Evolutionary conservation across 2,888 invertebrate species (phyloP).

Genomic region (Drosophila macrospina): DNA sequence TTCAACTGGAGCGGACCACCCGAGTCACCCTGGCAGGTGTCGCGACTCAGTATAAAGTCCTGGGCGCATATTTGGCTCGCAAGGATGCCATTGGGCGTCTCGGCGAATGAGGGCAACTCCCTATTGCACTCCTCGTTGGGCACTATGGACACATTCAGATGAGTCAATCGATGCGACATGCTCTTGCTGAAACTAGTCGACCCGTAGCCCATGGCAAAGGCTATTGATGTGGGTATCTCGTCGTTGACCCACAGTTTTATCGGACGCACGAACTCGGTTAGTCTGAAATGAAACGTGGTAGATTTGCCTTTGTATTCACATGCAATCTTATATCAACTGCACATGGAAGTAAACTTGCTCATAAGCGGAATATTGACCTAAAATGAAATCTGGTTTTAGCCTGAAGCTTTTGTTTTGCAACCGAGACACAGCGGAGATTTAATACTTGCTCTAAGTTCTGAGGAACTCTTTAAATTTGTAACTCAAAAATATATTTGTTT

Average conservation of each 20-base stretch:
- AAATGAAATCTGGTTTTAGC: not conserved
- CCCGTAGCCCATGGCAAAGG: conserved; percentile 89
- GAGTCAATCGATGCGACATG: conserved; percentile 81
- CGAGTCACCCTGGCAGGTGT: conserved; percentile 85
- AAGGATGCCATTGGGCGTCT: conserved; percentile 76
- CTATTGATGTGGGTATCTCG: conserved; percentile 83
- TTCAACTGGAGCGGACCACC: conserved; percentile 84
- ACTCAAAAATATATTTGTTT: too few species aligned
- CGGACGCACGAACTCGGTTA: conserved; percentile 86
- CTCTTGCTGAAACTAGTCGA: conserved; percentile 85
- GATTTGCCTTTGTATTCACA: not conserved
- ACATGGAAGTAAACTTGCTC: not conserved
- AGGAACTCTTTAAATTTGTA: too few species aligned
- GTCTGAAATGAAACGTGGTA: conserved; percentile 48
- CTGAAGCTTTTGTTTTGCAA: not conserved
- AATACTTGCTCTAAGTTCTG: not conserved
- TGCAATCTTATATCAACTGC: not conserved
- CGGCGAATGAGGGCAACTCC: conserved; percentile 68
- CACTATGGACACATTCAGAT: conserved; percentile 81
- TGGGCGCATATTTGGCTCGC: conserved; percentile 83
- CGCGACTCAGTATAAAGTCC: conserved; percentile 78
- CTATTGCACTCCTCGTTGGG: conserved; percentile 78
- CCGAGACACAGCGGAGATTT: not conserved
- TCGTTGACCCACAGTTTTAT: conserved; percentile 87
- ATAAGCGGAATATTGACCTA: conserved; percentile 6